Evolutionary conservation across 2,888 invertebrate genomes (phyloP), one percentile per base, ranked within the genome.

Genomic region (Dolichomitus sp.): DNA sequence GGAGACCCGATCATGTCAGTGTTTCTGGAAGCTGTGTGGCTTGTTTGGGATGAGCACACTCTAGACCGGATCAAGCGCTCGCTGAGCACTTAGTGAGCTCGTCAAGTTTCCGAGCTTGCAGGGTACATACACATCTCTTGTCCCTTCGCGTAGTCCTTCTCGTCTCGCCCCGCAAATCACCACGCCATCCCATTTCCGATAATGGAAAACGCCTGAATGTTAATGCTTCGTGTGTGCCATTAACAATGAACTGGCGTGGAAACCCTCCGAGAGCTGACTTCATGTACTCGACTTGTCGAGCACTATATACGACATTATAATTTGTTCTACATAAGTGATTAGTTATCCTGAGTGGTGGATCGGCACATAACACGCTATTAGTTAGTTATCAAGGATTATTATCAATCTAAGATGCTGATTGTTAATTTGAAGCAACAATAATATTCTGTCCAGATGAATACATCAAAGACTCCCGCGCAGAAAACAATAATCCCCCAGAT

Each of bases 31-130:
- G 48, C 68, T 69, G 50, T 74, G 69, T 57, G 42, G 78, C 74
- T 82, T 78, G 74, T 74, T 78, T 57, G 69, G 74, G 78, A 70
- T 70, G 78, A 82, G 82, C 54, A 81, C 73, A 74, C 82, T 78
- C 65, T 30, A 65, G 50, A 48, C 78, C 69, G 78, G 78, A 78
- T 82, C 74, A 82, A 78, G 65, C 69, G 61, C 68, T 52, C 69
- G 63, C 74, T 27, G 69, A 78, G 74, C 82, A 82, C 82, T 82
- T 78, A 78, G 78, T 74, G 73, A 76, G 76, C 76, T 81, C 81
- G 81, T 81, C 81, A 81, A 81, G 81, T 73, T 81, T 68, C 77
- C 68, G 37, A 73, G 81, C 76, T 73, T 77, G 66, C 77, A 72
- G 42, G 61, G 11, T 17, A 61, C n/a, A 17, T 33, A 48, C 76